These are phyloP conservation scores for Sycobia sp. DNA, from an alignment of 1,140 invertebrate species.

Conservation along the genomic window DNA sequence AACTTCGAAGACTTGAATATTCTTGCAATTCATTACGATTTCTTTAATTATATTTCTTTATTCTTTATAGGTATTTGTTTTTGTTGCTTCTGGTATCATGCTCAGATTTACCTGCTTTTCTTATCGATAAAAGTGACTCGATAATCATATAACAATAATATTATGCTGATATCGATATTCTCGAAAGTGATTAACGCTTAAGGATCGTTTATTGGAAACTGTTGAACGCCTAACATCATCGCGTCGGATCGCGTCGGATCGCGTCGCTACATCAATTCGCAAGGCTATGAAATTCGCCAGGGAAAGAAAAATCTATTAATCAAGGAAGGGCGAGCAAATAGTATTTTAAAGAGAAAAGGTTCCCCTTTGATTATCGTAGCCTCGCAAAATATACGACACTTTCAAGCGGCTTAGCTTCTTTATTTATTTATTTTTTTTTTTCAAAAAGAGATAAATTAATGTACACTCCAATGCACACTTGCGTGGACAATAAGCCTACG, in stretches of 20 bases:
- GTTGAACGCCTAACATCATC: neutral
- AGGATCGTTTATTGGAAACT: conserved; percentile 16
- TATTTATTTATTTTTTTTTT: neutral
- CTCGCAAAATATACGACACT: no score
- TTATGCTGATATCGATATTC: conserved; percentile 44
- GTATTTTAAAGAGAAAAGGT: no score
- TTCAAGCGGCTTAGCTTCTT: neutral
- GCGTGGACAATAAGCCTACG: neutral
- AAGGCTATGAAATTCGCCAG: no score
- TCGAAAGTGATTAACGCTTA: conserved; percentile 40
- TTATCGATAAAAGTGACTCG: conserved; percentile 37
- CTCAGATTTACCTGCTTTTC: neutral
- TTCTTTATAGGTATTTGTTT: conserved; percentile 15
- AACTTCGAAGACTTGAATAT: conserved; percentile 30
- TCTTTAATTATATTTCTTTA: conserved; percentile 20
- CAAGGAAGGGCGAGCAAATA: no score
- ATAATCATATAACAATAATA: conserved; percentile 47
- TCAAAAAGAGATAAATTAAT: conserved; percentile 4
- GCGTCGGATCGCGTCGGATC: neutral
- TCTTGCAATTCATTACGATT: conserved; percentile 1
- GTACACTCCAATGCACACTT: conserved; percentile 16
- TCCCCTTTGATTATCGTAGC: no score
- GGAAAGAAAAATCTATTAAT: no score
- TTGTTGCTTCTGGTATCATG: neutral
- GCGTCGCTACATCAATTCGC: no score